Base-by-base conservation (phyloP, 1,140 invertebrate species). In the Pseudoatta argentina region DNA sequence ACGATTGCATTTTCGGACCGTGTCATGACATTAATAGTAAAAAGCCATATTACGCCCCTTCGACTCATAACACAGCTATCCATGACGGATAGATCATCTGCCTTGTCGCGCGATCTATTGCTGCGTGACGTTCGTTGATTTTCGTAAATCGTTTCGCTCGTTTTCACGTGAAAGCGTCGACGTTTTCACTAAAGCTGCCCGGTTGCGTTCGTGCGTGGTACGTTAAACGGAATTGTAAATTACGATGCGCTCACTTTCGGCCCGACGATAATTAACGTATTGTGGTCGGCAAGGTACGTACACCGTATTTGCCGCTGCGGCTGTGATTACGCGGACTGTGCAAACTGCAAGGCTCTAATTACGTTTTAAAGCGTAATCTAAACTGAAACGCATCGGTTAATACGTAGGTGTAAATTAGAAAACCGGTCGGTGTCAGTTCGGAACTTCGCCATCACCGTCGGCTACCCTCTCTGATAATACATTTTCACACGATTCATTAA, bases 1-100 rank as follows among this genome's bases (percentile, higher is more conserved):
- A 93, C 91, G 91, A 94, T 93, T 94, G 93, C 92, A 93, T 94
- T 94, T 94, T 94, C 92, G 85, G 88, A 57, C 86, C 90, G 88
- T 88, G 67, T 78, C 87, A 87, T 89, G 89, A 88, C 91, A 92
- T 88, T 92, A 93, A 93, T 93, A 93, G 89, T 92, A 90, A 92
- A 89, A 92, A 92, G 75, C 63, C 73, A 85, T 53, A 44, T 69
- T 77, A 77, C 51, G 30, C 34, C 83, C 44, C 69, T 61, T 72
- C 59, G 48, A 27, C 86, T 48, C 10, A 7, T 44, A 2, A 34
- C 39, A 30, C 39, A 18, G 0, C 44, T 39, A n/a, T 82, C 85
- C 34, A 51, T 75, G 51, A 81, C 64, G 30, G 77, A n/a, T n/a
- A 59, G 64, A 71, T 55, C 64, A 71, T 48, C 77, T 55, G 48